Base-by-base conservation (phyloP, 2,797 vertebrate species). In the Pempheris klunzingeri region DNA sequence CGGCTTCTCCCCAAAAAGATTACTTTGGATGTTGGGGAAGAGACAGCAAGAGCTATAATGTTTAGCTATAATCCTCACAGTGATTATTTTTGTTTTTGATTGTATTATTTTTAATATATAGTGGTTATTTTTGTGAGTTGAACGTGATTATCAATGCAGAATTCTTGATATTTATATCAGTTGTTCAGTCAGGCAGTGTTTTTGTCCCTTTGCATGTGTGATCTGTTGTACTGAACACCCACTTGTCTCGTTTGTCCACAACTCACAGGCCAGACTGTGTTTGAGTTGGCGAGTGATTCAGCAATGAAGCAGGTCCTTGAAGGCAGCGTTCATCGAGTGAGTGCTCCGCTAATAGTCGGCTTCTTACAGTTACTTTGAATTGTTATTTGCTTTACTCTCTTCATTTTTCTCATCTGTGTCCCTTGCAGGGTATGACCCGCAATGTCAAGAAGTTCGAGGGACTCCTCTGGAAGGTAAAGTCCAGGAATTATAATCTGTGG, bases 381-480 rank as follows among this genome's bases (percentile, higher is more conserved):
- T 64, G 24, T 43, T 71, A 20, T 54, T 68, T 66, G 34, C 50
- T 63, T 58, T 71, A 32, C 1, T 63, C 38, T 26, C 1, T 50
- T 36, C 14, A 18, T 49, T 41, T 77, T 66, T 52, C 24, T 53
- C 18, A 1, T 64, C 47, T 79, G 36, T 69, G 14, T 20, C 15
- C 24, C 30, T 78, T 78, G 57, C 87, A 98, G 98, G 93, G 93
- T 57, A 71, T 92, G 88, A 93, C 93, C 71, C 96, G 93, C 55
- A 89, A 94, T 2, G 88, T 97, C 88, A 96, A 93, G 88, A 93
- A 94, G 71, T 96, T 94, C 0, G 97, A 99, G 83, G 98, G 97
- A 39, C 93, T 94, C 14, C 95, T 99, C 3, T 96, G 95, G 95
- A 99, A 99, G 97, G 98, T 99, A 92, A 74, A 72, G 32, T n/a